Percentiles rank a stretch among this genome's conserved stretches.
Conservation (phyloP, 1,140 invertebrate genomes). For the Pseudomyrmex dendroicus region DNA sequence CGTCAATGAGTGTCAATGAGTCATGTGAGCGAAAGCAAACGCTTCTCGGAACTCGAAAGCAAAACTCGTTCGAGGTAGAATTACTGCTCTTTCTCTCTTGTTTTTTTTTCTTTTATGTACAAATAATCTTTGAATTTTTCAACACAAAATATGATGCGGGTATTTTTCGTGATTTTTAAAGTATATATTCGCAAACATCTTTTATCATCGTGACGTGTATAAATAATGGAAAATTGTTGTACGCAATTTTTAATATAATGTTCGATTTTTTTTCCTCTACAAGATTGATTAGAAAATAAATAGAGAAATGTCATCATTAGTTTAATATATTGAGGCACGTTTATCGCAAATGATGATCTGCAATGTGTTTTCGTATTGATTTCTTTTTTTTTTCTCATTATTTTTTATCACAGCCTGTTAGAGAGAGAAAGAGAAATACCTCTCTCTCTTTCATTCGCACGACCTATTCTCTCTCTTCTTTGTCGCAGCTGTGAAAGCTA, state of each 20-base stretch:
- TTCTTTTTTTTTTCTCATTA: not conserved
- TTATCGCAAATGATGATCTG: not conserved
- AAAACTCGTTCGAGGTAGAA: not conserved
- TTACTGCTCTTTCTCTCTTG: not conserved
- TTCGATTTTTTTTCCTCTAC: constrained; percentile 1
- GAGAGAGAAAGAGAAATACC: not conserved
- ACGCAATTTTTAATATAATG: not conserved
- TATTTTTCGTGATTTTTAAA: too few species aligned
- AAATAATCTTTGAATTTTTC: too few species aligned
- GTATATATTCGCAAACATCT: too few species aligned
- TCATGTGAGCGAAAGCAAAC: not conserved
- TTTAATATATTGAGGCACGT: too few species aligned
- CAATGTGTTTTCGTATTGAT: not conserved
- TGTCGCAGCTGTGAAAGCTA: not conserved
- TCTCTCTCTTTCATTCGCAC: not conserved
- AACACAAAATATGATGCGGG: too few species aligned
- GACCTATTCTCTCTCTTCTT: constrained; percentile 3
- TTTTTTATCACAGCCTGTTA: not conserved
- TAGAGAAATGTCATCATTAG: not conserved
- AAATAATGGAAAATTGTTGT: constrained; percentile 21
- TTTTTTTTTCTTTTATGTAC: too few species aligned
- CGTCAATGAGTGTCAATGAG: not conserved
- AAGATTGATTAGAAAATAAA: not conserved
- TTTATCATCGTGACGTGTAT: not conserved
- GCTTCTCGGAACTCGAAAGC: not conserved